Evolutionary conservation across 23 tunicate genomes (phyloP), one percentile per base, ranked within the genome.

Genomic region (Aplidium turbinatum): DNA sequence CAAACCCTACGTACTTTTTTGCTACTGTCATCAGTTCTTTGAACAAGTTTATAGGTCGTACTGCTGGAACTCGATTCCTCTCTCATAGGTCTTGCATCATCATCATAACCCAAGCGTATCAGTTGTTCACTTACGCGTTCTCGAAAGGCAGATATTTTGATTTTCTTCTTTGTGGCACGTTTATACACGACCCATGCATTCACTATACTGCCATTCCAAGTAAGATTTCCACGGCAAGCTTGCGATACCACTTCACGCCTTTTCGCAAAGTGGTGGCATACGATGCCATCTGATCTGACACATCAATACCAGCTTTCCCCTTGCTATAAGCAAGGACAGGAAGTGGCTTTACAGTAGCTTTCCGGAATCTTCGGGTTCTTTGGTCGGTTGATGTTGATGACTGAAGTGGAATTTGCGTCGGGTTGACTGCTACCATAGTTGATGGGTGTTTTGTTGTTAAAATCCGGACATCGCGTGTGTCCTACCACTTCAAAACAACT

Each of bases 201-300:
- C 3, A 71, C 77, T 35, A n/a, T n/a, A 71, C 77, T 1, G 62
- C 58, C 22, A 71, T 27, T 31, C 62, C 77, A 33, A 71, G 25
- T 31, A 48, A 19, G 27, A 60, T 25, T 65, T 65, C 50, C 36
- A 65, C 38, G 50, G 72, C 72, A 18, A 65, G 72, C 27, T 36
- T 35, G 72, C 72, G 50, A 65, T 65, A 36, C 77, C 77, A 71
- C 48, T 71, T 71, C 25, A 71, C 34, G 47, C 77, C 77, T 52
- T 71, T 71, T 52, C 77, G 23, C 58, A 71, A 61, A 28, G 61
- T 16, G 22, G 62, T 48, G 30, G 77, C 77, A 71, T 26, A 71
- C 36, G 77, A 71, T 35, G 77, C 61, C 77, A 71, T 71, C 36
- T 71, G 77, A 35, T 71, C 36, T 11, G 72, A 65, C 72, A 36